Percentiles rank a stretch among this genome's conserved stretches.
Conservation (phyloP, 2,888 invertebrate species). For the Callinectes sapidus region DNA sequence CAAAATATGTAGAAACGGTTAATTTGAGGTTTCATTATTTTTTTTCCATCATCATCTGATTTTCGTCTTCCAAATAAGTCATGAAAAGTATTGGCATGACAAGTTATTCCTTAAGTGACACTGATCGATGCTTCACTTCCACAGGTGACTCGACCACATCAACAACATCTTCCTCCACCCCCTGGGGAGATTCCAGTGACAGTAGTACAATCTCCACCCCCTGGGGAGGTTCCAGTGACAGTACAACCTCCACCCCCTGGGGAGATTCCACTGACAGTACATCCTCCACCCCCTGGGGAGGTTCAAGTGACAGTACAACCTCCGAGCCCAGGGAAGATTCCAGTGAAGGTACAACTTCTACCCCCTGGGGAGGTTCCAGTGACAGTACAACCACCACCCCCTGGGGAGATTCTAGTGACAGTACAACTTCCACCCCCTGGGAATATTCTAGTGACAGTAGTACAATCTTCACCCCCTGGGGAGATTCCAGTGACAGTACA, state of each 20-base stretch:
- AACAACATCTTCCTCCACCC: not conserved
- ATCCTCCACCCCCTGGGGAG: not conserved
- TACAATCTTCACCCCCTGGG: not conserved
- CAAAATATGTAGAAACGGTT: not conserved
- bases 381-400: not conserved
- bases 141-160: not conserved
- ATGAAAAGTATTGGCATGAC: not conserved
- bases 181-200: too few species aligned
- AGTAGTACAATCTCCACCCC: not conserved
- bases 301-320: not conserved
- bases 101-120: not conserved
- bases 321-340: not conserved
- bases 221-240: not conserved
- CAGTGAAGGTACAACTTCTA: not conserved
- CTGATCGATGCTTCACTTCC: not conserved
- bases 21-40: not conserved
- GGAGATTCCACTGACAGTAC: not conserved
- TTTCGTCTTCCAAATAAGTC: not conserved
- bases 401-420: not conserved
- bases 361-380: not conserved
- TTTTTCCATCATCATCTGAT: not conserved
- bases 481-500: not conserved
- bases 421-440: not conserved
- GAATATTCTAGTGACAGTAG: not conserved
- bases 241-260: not conserved